Percentiles rank a stretch among this genome's conserved stretches.
Conservation (phyloP, 2,888 invertebrate species). For the Cantharis rustica region DNA sequence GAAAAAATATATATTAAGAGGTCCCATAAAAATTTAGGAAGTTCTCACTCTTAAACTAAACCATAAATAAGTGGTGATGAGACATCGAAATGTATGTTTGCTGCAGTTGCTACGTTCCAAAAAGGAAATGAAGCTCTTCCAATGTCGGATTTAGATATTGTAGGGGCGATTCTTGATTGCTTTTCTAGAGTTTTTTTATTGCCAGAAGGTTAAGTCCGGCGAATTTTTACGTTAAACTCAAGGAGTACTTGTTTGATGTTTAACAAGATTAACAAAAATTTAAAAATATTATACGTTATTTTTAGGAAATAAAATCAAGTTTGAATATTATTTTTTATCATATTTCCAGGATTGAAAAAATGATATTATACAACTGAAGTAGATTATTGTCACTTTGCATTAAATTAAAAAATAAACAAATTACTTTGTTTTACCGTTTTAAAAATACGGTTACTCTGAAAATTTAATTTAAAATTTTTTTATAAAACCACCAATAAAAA, state of each 20-base stretch:
- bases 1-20: neutral
- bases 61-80: slow-evolving; percentile 15
- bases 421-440: neutral
- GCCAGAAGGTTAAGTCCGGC: slow-evolving; percentile 1
- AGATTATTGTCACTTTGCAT: neutral
- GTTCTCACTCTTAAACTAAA: slow-evolving; percentile 12
- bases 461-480: neutral
- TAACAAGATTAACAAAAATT: slow-evolving; percentile 8
- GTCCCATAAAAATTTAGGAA: slow-evolving; percentile 8
- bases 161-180: slow-evolving; percentile 14
- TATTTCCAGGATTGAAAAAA: neutral
- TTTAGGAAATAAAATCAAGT: neutral
- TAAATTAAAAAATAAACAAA: neutral
- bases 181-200: slow-evolving; percentile 6
- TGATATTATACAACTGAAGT: neutral
- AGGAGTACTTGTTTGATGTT: slow-evolving; percentile 10
- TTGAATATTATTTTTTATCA: neutral
- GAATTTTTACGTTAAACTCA: neutral
- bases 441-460: neutral
- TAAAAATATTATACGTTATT: neutral
- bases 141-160: slow-evolving; percentile 20
- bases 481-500: neutral
- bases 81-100: slow-evolving; percentile 20
- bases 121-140: slow-evolving; percentile 27
- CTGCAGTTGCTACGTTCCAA: slow-evolving; percentile 19